Base-by-base conservation (phyloP, 2,797 vertebrate genomes). In the Pseudomugil gertrudae region DNA sequence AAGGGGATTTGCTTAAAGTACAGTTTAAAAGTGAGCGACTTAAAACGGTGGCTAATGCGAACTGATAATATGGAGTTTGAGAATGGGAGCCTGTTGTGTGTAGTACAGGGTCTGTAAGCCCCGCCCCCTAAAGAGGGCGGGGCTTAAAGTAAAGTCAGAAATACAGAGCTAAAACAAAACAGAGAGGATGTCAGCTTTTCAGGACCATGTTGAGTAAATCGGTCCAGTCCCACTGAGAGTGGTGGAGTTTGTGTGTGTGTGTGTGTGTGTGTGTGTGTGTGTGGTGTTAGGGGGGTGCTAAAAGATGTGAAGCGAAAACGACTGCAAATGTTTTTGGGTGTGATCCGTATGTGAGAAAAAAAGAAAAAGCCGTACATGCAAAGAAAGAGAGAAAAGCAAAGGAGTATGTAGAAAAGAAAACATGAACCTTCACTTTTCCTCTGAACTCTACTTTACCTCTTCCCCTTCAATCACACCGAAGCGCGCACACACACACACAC, bases 391-490 rank as follows among this genome's bases (percentile, higher is more conserved):
- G 65, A 21, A 68, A 72, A 60, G 57, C 69, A 86, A 69, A 80
- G 74, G 79, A 84, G 81, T 81, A 88, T 87, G 83, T 89, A 86
- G 80, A 80, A 82, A 84, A 67, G 59, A 85, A 85, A 84, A 83
- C 81, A 89, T 75, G 87, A 85, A 86, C 81, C 79, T 81, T 85
- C 74, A 77, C 79, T 85, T 85, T 87, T 79, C 72, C 63, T 69
- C 55, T 92, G 87, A 92, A 90, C 90, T 90, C 81, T 66, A 75
- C 62, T 79, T 90, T 64, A 90, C 86, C 90, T 84, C 78, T 54
- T 26, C 69, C 57, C 66, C 6, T 26, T 63, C 66, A 43, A 17
- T 66, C 76, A 58, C 52, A 70, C 36, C 43, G 60, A 66, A 66
- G 60, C 68, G 54, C 35, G 61, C 63, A 69, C 23, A 63, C 59